Conservation (phyloP, 2,888 invertebrate species). For the Ditula angustiorana region DNA sequence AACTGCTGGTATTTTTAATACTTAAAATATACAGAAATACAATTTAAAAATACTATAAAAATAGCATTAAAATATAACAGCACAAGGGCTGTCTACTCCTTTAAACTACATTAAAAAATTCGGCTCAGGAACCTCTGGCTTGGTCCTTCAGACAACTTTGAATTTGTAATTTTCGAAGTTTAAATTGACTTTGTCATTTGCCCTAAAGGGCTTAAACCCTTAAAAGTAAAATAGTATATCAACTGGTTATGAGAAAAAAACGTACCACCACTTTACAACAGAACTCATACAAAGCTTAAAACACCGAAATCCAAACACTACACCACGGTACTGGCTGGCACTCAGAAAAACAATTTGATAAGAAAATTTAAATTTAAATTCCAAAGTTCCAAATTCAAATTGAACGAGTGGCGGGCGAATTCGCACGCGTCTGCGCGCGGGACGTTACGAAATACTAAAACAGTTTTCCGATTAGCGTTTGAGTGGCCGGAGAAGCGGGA, state of each 20-base stretch:
- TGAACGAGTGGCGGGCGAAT: not conserved
- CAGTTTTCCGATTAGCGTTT: slow-evolving; percentile 33
- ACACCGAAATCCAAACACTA: slow-evolving; percentile 27
- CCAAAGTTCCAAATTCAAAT: slow-evolving; percentile 6
- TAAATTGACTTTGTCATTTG: no score
- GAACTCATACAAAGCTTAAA: slow-evolving; percentile 7
- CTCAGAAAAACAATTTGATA: not conserved
- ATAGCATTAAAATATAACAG: no score
- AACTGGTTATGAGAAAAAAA: not conserved
- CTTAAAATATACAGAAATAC: no score
- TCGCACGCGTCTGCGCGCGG: slow-evolving; percentile 30
- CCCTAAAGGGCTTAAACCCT: no score
- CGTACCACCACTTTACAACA: not conserved
- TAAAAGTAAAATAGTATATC: no score
- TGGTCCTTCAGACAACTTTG: no score
- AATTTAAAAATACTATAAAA: no score
- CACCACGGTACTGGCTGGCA: not conserved
- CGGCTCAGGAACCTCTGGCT: no score
- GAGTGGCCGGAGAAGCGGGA: slow-evolving; percentile 31
- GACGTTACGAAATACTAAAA: slow-evolving; percentile 35
- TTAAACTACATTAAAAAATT: no score
- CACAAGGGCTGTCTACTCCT: no score
- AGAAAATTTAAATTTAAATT: not conserved
- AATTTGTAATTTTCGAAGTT: no score
- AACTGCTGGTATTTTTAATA: no score